Evolutionary conservation across 2,888 invertebrate species (phyloP), one percentile per base, ranked within the genome.

Genomic region (Spodoptera exigua): DNA sequence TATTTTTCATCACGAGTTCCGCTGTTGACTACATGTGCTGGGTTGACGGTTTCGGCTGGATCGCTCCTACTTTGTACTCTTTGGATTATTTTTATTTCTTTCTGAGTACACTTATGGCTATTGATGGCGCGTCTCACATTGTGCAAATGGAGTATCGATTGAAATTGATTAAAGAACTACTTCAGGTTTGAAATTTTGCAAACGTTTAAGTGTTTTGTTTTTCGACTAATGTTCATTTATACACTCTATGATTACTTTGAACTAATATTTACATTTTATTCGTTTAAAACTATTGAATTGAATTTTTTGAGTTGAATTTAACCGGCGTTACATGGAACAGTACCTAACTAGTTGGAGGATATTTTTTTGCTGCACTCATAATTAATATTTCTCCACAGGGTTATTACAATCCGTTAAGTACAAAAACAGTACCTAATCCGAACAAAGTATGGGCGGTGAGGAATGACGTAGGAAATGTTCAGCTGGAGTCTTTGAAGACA

Each of bases 121-220:
- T 79, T 11, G 79, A 81, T 2, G 37, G 56, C 11, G 21, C 64
- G 2, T 59, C 73, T 27, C 74, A 80, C 46, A 52, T 81, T 0
- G 53, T 79, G 4, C 81, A 80, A 41, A 53, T 81, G 13, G 69
- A 80, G 37, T 72, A 61, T 45, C 70, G 79, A 41, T 52, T 79
- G 1, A 76, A 64, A 59, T 43, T 39, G 36, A 52, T 72, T 3
- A 43, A 13, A 13, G 36, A 56, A 36, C 53, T 66, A n/a, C 37
- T 74, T 9, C 36, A 63, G 48, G 73, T 68, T 51, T 10, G 46
- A 48, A 1, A 27, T 7, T 43, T 16, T 36, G 12, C 0, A n/a
- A n/a, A n/a, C n/a, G n/a, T n/a, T n/a, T n/a, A n/a, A n/a, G n/a
- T n/a, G n/a, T n/a, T n/a, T n/a, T n/a, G n/a, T n/a, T n/a, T n/a